Conservation (phyloP, 92 coral and sea anemone species). For the Actinernus sp. region DNA sequence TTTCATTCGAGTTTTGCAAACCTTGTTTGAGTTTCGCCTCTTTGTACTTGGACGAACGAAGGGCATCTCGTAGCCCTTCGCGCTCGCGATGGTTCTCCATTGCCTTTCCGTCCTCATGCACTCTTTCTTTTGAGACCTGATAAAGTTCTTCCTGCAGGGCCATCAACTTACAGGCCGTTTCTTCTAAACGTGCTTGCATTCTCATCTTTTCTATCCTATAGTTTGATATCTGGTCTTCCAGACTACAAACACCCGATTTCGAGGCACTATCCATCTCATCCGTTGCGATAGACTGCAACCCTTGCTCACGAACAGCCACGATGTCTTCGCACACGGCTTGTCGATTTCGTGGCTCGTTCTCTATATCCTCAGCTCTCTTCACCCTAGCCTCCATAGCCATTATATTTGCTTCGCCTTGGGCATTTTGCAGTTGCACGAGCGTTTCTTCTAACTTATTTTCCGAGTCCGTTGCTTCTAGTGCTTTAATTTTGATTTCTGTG, state of each 20-base stretch:
- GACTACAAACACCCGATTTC: not conserved
- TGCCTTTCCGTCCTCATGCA: slow-evolving; percentile 51
- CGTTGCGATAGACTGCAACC: not conserved
- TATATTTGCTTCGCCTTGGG: slow-evolving; percentile 17
- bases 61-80: slow-evolving; percentile 49
- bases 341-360: too few species aligned
- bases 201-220: slow-evolving; percentile 48
- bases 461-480: not conserved
- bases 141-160: slow-evolving; percentile 62
- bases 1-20: slow-evolving; percentile 14
- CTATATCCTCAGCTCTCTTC: too few species aligned
- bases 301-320: not conserved
- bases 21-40: slow-evolving; percentile 2
- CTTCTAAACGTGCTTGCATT: slow-evolving; percentile 39
- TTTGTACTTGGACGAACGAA: slow-evolving; percentile 30
- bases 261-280: not conserved
- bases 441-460: slow-evolving; percentile 4
- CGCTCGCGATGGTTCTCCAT: slow-evolving; percentile 43
- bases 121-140: slow-evolving; percentile 43
- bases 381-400: too few species aligned
- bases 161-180: slow-evolving; percentile 32
- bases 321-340: not conserved
- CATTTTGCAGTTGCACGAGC: slow-evolving; percentile 6
- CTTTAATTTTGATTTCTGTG: not conserved
- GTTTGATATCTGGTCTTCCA: not conserved